Conservation (phyloP, 2,888 invertebrate species). For the Meganola albula region DNA sequence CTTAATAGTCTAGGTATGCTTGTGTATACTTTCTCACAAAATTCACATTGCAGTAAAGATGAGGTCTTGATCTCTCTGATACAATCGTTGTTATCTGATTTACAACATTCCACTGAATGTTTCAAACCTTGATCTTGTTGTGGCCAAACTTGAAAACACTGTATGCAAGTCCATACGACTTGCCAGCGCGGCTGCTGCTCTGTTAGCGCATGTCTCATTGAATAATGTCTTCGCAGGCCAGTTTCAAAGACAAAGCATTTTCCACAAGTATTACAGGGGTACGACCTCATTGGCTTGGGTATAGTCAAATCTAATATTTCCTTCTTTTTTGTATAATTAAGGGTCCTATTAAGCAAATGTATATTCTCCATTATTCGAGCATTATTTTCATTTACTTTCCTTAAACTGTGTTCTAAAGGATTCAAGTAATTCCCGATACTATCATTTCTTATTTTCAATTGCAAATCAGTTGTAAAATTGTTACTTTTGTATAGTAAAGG, state of each 20-base stretch:
- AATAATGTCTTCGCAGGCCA: constrained; percentile 59
- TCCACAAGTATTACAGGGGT: constrained; percentile 62
- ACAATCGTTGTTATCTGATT: constrained; percentile 41
- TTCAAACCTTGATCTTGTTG: constrained; percentile 52
- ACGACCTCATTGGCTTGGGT: constrained; percentile 51
- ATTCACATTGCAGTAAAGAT: constrained; percentile 65
- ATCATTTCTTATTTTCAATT: background rate
- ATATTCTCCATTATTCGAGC: constrained; percentile 71
- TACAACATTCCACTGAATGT: constrained; percentile 55
- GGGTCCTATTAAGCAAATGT: constrained; percentile 61
- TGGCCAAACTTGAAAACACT: constrained; percentile 73
- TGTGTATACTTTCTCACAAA: constrained; percentile 68
- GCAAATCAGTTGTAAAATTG: background rate
- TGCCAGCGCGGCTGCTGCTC: constrained; percentile 63
- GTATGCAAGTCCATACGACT: constrained; percentile 67
- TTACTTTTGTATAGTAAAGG: too few relatives aligned
- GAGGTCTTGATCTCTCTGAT: constrained; percentile 67
- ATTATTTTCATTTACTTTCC: constrained; percentile 69
- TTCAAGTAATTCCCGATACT: constrained; percentile 28
- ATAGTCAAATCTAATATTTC: constrained; percentile 54
- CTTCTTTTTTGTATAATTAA: constrained; percentile 66
- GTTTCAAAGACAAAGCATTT: constrained; percentile 70
- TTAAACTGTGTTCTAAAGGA: constrained; percentile 61
- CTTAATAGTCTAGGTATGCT: constrained; percentile 61
- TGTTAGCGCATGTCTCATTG: constrained; percentile 50